A percentile compares a stretch with the other conserved stretches of the same genome.
Evolutionary conservation across 2,113 vertebrate genomes (phyloP).

Genomic region (Xyrauchen texanus): DNA sequence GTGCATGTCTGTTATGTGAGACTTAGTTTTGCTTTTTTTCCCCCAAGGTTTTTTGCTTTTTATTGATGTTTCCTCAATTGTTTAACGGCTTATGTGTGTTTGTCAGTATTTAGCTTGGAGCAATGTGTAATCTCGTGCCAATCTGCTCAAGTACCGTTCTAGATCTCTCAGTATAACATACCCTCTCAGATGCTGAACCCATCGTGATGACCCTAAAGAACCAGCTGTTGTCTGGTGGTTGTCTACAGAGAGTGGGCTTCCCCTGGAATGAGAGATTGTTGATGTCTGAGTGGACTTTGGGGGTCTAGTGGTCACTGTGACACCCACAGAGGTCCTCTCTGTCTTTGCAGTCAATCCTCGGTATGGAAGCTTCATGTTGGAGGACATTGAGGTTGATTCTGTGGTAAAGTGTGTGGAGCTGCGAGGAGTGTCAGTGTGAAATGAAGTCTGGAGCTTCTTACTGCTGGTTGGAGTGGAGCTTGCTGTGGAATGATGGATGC

Average conservation of each 20-base stretch:
- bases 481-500: background rate
- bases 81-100: background rate
- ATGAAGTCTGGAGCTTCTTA: background rate
- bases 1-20: background rate
- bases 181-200: slow-evolving; percentile 67
- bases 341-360: background rate
- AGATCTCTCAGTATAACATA: slow-evolving; percentile 76
- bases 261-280: background rate
- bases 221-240: background rate
- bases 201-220: slow-evolving; percentile 32
- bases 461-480: background rate
- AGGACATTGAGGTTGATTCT: background rate
- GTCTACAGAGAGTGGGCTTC: background rate
- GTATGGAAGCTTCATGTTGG: background rate
- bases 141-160: slow-evolving; percentile 70
- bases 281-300: background rate
- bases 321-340: background rate
- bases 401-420: background rate
- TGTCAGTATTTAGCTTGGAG: slow-evolving; percentile 56
- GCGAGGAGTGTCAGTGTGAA: background rate
- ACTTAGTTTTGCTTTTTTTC: background rate
- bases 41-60: background rate
- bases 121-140: slow-evolving; percentile 73
- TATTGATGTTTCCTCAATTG: background rate
- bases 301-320: background rate